phyloP scores from a whole-genome alignment of 2,888 invertebrate species.

The Drosophila falleni region DNA sequence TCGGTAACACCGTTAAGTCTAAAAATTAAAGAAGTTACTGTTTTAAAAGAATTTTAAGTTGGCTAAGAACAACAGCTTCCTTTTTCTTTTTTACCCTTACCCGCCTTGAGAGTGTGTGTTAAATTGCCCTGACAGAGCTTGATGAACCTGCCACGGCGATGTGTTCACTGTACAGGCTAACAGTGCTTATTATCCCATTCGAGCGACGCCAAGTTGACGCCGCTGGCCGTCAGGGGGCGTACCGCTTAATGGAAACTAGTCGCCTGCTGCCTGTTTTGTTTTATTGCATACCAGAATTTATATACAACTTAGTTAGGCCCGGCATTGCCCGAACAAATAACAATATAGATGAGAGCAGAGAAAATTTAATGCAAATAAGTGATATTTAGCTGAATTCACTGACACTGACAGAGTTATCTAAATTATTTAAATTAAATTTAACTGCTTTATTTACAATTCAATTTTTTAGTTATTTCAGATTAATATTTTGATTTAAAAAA shows the following conservation, averaged over 20 bases:
- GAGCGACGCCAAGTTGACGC: slow-evolving; percentile 75
- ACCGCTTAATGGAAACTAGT: slow-evolving; percentile 71
- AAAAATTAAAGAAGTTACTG: background rate
- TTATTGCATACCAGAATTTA: slow-evolving; percentile 53
- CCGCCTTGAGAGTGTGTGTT: slow-evolving; percentile 2
- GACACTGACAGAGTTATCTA: background rate
- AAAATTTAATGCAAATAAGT: background rate
- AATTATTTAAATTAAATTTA: too few relatives aligned
- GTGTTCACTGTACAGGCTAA: slow-evolving; percentile 6
- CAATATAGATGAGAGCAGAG: background rate
- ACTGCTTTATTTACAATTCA: too few relatives aligned
- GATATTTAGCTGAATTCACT: background rate
- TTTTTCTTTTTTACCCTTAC: background rate
- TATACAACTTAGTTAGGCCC: slow-evolving; percentile 40
- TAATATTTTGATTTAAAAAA: too few relatives aligned
- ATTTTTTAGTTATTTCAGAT: too few relatives aligned
- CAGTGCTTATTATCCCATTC: slow-evolving; percentile 67
- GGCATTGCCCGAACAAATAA: slow-evolving; percentile 23
- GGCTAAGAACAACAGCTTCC: background rate
- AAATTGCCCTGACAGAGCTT: slow-evolving; percentile 34
- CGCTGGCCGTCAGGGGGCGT: slow-evolving; percentile 64
- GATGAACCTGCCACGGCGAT: slow-evolving; percentile 29
- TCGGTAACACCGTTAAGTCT: background rate
- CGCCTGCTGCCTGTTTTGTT: slow-evolving; percentile 57
- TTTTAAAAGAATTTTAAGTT: background rate